Evolutionary conservation across 2,888 invertebrate species (phyloP).

Genomic region (Troilus luridus): DNA sequence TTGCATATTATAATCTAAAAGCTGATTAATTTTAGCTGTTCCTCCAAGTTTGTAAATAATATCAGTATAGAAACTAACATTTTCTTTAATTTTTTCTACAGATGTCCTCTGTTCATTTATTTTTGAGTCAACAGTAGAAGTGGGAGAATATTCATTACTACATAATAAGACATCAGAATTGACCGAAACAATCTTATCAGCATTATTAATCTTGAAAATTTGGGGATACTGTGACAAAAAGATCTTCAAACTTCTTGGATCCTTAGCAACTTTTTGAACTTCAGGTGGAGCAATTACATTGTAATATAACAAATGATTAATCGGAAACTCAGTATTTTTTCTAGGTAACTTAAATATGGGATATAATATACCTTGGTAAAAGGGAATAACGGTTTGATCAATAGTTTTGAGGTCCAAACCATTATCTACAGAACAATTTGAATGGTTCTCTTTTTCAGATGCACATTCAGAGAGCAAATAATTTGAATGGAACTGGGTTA

Average conservation of each 20-base stretch:
- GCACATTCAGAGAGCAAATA: not conserved
- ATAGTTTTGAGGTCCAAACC: not conserved
- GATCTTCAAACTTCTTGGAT: not conserved
- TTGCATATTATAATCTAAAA: not conserved
- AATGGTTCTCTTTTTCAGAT: not conserved
- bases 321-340: not conserved
- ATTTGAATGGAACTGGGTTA: not conserved
- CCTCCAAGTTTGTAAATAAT: not conserved
- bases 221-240: slow-evolving; percentile 5
- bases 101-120: not conserved
- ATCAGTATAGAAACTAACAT: not conserved
- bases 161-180: not conserved
- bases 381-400: not conserved
- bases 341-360: not conserved
- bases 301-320: not conserved
- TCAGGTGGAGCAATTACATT: not conserved
- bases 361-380: not conserved
- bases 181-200: not conserved
- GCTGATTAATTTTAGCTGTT: not conserved
- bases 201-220: not conserved
- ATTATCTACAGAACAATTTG: not conserved
- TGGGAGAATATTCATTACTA: not conserved
- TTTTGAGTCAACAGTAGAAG: not conserved
- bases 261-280: not conserved
- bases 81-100: not conserved